Base-by-base conservation (phyloP, 2,888 invertebrate species). In the Argyra leucocephala region DNA sequence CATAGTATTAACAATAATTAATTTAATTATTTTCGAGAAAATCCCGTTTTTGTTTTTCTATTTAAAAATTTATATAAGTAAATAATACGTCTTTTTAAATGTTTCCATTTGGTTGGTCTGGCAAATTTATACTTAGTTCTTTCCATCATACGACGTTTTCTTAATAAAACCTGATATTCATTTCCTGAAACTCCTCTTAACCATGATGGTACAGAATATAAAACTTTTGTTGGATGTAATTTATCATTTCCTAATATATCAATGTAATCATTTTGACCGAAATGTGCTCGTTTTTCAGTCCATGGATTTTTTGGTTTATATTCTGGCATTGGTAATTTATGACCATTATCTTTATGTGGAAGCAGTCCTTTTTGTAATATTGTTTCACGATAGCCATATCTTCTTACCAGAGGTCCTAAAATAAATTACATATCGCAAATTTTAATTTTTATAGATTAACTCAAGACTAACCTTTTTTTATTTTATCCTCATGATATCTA, bases 231-330 rank as follows among this genome's bases (percentile, higher is more conserved):
- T 0, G 97, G 96, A 76, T 95, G 92, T 7, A 90, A 71, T 21
- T 83, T 83, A 37, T 91, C 92, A 74, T 89, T 86, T 2, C 97
- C 97, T 64, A 98, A 82, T 66, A 98, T 95, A 77, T 98, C 96
- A 69, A 97, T 95, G 75, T 96, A 97, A 79, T 97, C 96, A 81
- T 97, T 97, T 77, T 96, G 96, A 0, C 97, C 97, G 81, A 91
- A 94, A 0, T 93, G 77, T 1, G 95, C 93, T 73, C 85, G 85
- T 72, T 87, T 88, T 70, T 87, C 84, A 0, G 81, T 75, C 96
- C 96, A 97, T 1, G 79, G 74, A 79, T 93, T 85, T 69, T 81
- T 83, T 3, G 93, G 93, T 65, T 85, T 72, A 70, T 90, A 90
- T 57, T 84, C 81, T 0, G 91, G 91, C 74, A 90, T 84, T 1